Conservation (phyloP, 2,113 vertebrate species). For the Apodemus sylvaticus region DNA sequence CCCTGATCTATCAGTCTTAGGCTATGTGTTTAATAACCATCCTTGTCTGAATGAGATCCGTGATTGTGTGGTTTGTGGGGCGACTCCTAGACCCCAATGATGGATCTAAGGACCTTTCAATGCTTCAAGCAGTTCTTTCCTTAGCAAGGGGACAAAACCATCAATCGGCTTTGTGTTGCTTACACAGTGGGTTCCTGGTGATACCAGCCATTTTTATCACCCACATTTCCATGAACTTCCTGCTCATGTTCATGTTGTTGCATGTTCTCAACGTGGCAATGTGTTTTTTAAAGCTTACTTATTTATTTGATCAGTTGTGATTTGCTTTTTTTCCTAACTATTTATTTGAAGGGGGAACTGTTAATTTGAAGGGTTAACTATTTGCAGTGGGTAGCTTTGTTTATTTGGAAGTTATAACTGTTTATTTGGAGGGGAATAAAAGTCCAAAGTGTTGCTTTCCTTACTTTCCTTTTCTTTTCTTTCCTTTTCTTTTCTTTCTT, state of each 20-base stretch:
- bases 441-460: too few relatives aligned
- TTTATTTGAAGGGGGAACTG: not conserved
- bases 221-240: not conserved
- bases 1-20: too few relatives aligned
- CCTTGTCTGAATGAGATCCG: too few relatives aligned
- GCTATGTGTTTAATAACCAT: too few relatives aligned
- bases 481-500: too few relatives aligned
- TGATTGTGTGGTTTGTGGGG: too few relatives aligned
- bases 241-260: not conserved
- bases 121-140: not conserved
- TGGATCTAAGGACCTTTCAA: not conserved
- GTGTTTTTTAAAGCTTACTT: not conserved
- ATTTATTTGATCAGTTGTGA: conserved; percentile 18
- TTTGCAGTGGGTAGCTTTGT: too few relatives aligned
- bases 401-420: too few relatives aligned
- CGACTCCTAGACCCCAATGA: too few relatives aligned
- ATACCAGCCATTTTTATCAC: not conserved
- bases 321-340: not conserved
- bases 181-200: not conserved
- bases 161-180: not conserved
- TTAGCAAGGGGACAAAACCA: not conserved
- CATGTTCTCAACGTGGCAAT: not conserved
- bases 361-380: not conserved
- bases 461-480: too few relatives aligned
- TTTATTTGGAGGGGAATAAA: not conserved